These are phyloP conservation scores for Xiphophorus hellerii DNA, from an alignment of 2,113 vertebrate species.

Conservation along the genomic window DNA sequence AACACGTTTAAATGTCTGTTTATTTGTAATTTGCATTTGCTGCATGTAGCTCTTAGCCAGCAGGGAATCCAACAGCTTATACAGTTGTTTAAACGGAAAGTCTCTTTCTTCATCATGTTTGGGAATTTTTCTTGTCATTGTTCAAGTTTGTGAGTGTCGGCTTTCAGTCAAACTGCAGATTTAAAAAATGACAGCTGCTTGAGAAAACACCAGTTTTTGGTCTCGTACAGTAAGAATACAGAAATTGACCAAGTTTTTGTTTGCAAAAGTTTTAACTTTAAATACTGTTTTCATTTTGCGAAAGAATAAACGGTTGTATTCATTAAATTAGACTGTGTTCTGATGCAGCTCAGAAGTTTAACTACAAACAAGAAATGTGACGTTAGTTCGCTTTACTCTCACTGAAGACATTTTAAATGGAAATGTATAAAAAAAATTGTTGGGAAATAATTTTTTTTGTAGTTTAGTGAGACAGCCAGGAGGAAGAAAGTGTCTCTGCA, in stretches of 20 bases:
- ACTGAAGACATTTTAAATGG: too few species aligned
- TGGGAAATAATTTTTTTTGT: too few species aligned
- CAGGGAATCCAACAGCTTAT: background rate
- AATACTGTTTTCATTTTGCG: background rate
- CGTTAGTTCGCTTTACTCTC: too few species aligned
- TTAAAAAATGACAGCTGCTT: background rate
- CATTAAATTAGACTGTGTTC: background rate
- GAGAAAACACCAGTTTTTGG: background rate
- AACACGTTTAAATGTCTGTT: constrained; percentile 25
- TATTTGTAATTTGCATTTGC: constrained; percentile 17
- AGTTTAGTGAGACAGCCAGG: too few species aligned
- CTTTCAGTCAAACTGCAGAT: too few species aligned
- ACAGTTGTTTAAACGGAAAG: background rate
- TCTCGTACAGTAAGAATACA: background rate
- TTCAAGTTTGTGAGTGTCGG: background rate
- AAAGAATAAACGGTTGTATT: background rate
- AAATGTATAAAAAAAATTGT: too few species aligned
- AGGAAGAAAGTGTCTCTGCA: too few species aligned
- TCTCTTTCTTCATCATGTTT: background rate
- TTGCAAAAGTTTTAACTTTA: background rate
- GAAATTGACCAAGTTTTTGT: background rate
- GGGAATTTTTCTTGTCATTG: background rate
- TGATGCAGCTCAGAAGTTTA: too few species aligned
- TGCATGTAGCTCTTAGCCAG: background rate
- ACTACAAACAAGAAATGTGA: too few species aligned